phyloP scores from a whole-genome alignment of 2,797 vertebrate species.

The Propithecus perrieri region DNA sequence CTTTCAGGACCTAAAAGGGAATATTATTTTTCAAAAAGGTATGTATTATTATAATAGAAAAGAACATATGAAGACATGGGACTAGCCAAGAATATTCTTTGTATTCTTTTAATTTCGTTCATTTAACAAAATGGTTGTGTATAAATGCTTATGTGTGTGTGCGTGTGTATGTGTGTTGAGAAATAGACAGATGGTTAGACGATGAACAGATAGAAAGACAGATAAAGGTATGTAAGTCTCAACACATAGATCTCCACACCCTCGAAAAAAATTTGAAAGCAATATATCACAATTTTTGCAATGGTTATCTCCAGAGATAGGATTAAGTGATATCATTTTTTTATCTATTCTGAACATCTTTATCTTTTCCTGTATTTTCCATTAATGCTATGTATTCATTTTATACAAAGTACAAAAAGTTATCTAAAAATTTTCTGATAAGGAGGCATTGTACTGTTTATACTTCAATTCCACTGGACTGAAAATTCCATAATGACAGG shows the following conservation, averaged over 20 bases:
- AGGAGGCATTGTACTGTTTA: neutral
- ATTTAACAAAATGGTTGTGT: neutral
- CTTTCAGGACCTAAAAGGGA: neutral
- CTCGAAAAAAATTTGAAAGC: slow-evolving; percentile 12
- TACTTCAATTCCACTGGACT: neutral
- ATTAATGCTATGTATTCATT: neutral
- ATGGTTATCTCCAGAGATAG: neutral
- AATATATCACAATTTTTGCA: neutral
- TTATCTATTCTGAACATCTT: neutral
- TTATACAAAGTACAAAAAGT: neutral
- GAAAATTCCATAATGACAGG: neutral
- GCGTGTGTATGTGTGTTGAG: neutral
- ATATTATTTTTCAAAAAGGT: neutral
- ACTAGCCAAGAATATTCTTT: neutral
- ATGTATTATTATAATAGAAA: neutral
- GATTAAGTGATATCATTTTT: neutral
- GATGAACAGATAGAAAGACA: neutral
- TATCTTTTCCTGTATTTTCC: neutral
- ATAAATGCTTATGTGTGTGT: neutral
- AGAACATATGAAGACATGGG: neutral
- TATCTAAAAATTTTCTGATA: neutral
- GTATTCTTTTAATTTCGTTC: neutral
- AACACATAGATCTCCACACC: neutral
- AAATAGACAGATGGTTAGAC: neutral
- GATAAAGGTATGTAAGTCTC: neutral